phyloP scores from a whole-genome alignment of 2,888 invertebrate species.

The Prosopocoilus inquinatus region DNA sequence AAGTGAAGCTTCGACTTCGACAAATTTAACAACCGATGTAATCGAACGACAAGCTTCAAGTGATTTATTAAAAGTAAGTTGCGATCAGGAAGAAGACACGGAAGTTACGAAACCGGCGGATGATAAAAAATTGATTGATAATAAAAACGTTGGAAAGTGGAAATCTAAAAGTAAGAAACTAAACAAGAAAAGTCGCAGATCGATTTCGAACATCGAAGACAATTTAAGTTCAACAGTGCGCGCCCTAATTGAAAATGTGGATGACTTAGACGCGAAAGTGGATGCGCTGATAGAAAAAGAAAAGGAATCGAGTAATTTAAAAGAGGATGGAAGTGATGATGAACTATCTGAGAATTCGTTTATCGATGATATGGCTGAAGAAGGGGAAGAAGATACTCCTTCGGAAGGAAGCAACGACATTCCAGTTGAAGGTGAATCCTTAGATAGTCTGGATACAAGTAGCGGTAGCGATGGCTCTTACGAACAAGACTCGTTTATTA shows the following conservation, averaged over 20 bases:
- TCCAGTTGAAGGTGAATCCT: slow-evolving; percentile 44
- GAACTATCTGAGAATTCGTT: slow-evolving; percentile 23
- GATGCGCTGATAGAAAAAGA: not conserved
- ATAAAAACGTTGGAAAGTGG: slow-evolving; percentile 1
- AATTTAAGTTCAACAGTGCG: too few species aligned
- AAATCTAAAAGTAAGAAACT: too few species aligned
- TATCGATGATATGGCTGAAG: slow-evolving; percentile 42
- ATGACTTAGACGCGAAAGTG: not conserved
- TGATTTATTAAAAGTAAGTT: not conserved
- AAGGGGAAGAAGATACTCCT: slow-evolving; percentile 47
- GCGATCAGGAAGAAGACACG: not conserved
- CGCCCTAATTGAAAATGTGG: too few species aligned
- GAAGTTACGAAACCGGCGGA: not conserved
- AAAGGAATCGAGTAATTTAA: slow-evolving; percentile 13
- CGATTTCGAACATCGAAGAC: not conserved
- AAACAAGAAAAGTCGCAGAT: not conserved
- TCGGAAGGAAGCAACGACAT: slow-evolving; percentile 47
- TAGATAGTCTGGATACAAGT: slow-evolving; percentile 36
- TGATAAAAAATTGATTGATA: slow-evolving; percentile 12
- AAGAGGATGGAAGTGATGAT: slow-evolving; percentile 18
- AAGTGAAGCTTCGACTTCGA: not conserved
- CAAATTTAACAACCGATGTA: too few species aligned
- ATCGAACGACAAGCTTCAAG: not conserved
- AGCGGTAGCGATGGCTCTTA: slow-evolving; percentile 34
- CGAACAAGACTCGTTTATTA: slow-evolving; percentile 40